Percentiles rank a stretch among this genome's conserved stretches.
Evolutionary conservation across 1,140 invertebrate species (phyloP).

Genomic region (Drosophila ercepeae): DNA sequence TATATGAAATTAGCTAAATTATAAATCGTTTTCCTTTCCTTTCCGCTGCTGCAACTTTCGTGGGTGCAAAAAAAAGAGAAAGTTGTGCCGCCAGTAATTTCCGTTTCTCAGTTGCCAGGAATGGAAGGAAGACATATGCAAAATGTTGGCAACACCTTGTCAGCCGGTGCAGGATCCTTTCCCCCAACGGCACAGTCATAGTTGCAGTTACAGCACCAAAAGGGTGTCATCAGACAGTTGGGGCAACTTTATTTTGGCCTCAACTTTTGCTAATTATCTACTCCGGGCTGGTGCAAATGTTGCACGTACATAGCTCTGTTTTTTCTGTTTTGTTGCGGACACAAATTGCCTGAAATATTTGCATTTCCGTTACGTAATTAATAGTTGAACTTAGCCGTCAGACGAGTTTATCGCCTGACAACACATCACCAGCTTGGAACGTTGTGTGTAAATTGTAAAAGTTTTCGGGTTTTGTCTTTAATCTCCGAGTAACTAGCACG

Average conservation of each 20-base stretch:
- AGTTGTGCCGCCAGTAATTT: constrained; percentile 64
- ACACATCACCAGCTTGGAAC: constrained; percentile 18
- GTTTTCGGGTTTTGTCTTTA: constrained; percentile 31
- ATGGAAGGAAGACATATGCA: constrained; percentile 50
- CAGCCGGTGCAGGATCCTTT: constrained; percentile 20
- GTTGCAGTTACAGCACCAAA: constrained; percentile 4
- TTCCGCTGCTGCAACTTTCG: constrained; percentile 28
- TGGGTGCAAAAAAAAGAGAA: constrained; percentile 4
- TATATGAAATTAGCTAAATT: constrained; percentile 67
- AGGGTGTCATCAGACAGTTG: constrained; percentile 24
- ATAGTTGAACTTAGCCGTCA: constrained; percentile 30
- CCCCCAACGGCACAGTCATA: constrained; percentile 5
- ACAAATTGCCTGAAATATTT: constrained; percentile 65
- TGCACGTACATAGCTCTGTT: constrained; percentile 23
- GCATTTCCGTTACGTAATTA: constrained; percentile 68
- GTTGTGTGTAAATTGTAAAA: constrained; percentile 31
- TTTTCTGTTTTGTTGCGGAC: constrained; percentile 34
- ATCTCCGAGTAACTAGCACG: constrained; percentile 22
- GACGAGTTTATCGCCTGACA: constrained; percentile 38
- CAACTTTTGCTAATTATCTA: constrained; percentile 58
- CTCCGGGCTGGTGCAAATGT: constrained; percentile 18
- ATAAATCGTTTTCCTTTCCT: constrained; percentile 52
- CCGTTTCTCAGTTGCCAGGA: constrained; percentile 37
- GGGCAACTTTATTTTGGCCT: constrained; percentile 42
- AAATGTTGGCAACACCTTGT: constrained; percentile 53